Conservation (phyloP, 2,113 vertebrate species). For the Halichoerus grypus region DNA sequence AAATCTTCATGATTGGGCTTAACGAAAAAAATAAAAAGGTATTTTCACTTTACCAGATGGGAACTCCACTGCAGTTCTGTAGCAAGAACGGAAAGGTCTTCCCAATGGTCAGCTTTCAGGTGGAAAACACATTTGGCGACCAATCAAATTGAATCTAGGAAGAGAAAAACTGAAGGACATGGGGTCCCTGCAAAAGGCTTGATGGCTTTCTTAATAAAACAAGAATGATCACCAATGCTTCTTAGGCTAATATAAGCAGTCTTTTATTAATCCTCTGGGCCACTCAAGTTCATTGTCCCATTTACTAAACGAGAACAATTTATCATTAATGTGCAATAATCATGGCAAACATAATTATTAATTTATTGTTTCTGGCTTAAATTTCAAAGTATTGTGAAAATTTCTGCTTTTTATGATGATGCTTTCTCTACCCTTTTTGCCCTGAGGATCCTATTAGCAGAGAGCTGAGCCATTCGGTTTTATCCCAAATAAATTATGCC, state of each 20-base stretch:
- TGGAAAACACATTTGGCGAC: neutral
- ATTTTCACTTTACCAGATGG: neutral
- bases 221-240: neutral
- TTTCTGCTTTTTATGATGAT: constrained; percentile 77
- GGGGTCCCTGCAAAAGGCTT: neutral
- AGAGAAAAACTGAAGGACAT: constrained; percentile 1
- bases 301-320: constrained; percentile 83
- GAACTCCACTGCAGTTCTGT: neutral
- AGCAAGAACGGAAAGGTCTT: neutral
- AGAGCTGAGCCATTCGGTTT: constrained; percentile 84
- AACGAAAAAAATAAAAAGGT: neutral
- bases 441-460: constrained; percentile 87
- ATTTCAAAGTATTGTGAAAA: constrained; percentile 66
- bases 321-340: constrained; percentile 83
- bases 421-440: constrained; percentile 76
- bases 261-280: constrained; percentile 69
- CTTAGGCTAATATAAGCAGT: neutral
- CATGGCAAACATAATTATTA: constrained; percentile 84
- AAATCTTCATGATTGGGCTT: neutral
- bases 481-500: constrained; percentile 87
- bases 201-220: constrained; percentile 17
- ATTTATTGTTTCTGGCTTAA: constrained; percentile 84
- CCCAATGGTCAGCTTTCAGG: constrained; percentile 15
- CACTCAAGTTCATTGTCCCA: constrained; percentile 68
- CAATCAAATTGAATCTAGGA: neutral